Conservation (phyloP, 2,888 invertebrate species). For the Clunio marinus region DNA sequence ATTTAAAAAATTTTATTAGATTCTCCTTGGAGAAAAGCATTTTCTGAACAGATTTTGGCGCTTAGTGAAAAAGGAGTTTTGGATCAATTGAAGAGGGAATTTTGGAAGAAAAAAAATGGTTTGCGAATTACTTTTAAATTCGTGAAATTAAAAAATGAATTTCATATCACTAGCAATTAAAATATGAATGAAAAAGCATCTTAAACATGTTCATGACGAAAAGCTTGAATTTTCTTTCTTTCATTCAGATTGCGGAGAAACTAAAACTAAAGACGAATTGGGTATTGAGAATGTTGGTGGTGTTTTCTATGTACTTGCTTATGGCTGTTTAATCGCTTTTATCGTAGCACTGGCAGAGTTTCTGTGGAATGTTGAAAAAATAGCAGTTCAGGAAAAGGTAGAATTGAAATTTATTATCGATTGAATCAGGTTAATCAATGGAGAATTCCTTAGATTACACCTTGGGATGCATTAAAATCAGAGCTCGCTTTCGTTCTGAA, state of each 20-base stretch:
- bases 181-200: too few species aligned
- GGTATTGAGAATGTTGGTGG: conserved; percentile 74
- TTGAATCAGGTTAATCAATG: too few species aligned
- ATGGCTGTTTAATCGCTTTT: conserved; percentile 67
- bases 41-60: conserved; percentile 83
- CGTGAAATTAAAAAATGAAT: too few species aligned
- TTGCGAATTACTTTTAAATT: too few species aligned
- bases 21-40: conserved; percentile 64
- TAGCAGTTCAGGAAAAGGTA: conserved; percentile 74
- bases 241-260: conserved; percentile 1
- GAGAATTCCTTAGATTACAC: conserved; percentile 67
- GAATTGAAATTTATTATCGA: too few species aligned
- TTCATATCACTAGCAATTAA: too few species aligned
- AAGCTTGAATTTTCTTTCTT: conserved; percentile 2
- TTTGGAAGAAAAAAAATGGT: too few species aligned
- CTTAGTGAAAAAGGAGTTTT: conserved; percentile 85
- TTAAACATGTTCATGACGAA: too few species aligned
- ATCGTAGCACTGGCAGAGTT: conserved; percentile 78
- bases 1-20: background rate
- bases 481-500: conserved; percentile 69
- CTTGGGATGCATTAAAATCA: conserved; percentile 62
- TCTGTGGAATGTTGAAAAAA: conserved; percentile 73
- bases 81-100: conserved; percentile 76
- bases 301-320: conserved; percentile 78
- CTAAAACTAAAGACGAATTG: conserved; percentile 44